These are phyloP conservation scores for Euleptes europaea DNA, from an alignment of 2,113 vertebrate species.

Conservation along the genomic window DNA sequence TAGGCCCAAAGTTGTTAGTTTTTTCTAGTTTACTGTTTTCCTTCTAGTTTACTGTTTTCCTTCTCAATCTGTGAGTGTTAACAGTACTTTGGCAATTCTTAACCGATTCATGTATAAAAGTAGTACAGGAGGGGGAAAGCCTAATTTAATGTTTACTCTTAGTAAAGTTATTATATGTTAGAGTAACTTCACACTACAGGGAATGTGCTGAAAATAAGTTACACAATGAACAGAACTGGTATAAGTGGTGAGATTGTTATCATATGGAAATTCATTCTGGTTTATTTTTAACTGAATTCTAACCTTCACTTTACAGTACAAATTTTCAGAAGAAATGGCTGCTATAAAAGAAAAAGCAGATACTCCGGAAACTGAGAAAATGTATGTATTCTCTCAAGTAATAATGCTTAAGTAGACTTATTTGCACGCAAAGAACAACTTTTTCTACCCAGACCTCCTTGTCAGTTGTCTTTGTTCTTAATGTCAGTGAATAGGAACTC, in stretches of 20 bases:
- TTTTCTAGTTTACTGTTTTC: neutral
- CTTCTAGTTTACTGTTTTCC: neutral
- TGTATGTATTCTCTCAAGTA: constrained; percentile 57
- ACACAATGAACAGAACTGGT: neutral
- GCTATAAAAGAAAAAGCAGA: constrained; percentile 52
- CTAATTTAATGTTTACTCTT: neutral
- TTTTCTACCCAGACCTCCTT: neutral
- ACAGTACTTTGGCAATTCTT: neutral
- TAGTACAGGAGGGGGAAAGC: neutral
- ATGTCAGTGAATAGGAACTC: too few relatives aligned
- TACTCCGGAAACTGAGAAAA: constrained; percentile 56
- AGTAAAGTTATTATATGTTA: neutral
- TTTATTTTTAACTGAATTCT: constrained; percentile 30
- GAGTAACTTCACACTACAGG: neutral
- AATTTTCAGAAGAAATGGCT: constrained; percentile 48
- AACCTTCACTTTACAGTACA: constrained; percentile 58
- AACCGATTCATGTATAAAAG: neutral
- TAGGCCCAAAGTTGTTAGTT: too few relatives aligned
- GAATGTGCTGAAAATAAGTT: neutral
- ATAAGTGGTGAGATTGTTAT: neutral
- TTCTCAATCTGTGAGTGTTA: neutral
- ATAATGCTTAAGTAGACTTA: constrained; percentile 4
- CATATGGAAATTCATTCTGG: neutral
- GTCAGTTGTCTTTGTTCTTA: neutral
- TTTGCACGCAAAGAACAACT: neutral